Conservation (phyloP, 2,113 vertebrate genomes). For the Stigmatopora nigra region DNA sequence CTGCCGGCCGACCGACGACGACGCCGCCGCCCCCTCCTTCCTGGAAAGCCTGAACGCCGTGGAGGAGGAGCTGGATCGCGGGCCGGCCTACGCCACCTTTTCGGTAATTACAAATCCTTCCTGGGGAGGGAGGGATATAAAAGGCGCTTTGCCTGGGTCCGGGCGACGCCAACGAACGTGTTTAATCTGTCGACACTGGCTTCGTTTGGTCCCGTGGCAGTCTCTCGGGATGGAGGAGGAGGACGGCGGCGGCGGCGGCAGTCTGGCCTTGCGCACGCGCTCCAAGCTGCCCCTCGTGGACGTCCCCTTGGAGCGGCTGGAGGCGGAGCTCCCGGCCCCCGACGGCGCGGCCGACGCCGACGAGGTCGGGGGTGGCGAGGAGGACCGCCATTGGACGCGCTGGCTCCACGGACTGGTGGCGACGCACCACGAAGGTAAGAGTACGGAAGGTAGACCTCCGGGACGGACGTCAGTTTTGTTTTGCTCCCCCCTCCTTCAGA, state of each 20-base stretch:
- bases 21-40: conserved; percentile 52
- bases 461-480: not conserved
- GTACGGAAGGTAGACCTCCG: no score
- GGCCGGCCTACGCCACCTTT: conserved; percentile 71
- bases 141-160: no score
- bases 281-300: conserved; percentile 84
- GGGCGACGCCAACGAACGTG: no score
- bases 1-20: not conserved
- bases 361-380: conserved; percentile 66
- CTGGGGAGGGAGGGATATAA: no score
- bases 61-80: conserved; percentile 80
- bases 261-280: conserved; percentile 82
- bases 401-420: conserved; percentile 90
- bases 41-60: conserved; percentile 55
- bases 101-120: conserved; percentile 67
- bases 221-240: conserved; percentile 21
- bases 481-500: conserved; percentile 62
- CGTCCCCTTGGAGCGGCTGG: conserved; percentile 82
- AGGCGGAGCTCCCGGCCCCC: conserved; percentile 84
- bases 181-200: no score
- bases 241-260: conserved; percentile 59
- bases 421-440: conserved; percentile 78
- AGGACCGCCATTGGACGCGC: conserved; percentile 84
- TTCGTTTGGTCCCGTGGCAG: conserved; percentile 32
- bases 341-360: conserved; percentile 96